Percentiles rank a stretch among this genome's conserved stretches.
phyloP scores from a whole-genome alignment of 30 jellyfish, hydroid and myxozoan genomes.

The Catostylus mosaicus region DNA sequence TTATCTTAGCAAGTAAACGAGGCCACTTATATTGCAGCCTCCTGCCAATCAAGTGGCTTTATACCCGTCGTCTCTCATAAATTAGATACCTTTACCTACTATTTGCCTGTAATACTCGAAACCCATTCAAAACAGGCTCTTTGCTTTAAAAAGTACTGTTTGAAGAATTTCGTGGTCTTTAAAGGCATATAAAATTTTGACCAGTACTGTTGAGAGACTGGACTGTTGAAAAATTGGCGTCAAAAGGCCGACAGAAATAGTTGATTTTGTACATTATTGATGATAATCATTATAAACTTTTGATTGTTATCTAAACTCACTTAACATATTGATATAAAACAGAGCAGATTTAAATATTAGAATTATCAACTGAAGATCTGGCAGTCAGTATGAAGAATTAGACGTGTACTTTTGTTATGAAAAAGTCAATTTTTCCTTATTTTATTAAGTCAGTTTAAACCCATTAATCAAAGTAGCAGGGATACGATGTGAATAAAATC shows the following conservation, averaged over 20 bases:
- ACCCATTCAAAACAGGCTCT: too few species aligned
- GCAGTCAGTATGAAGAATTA: neutral
- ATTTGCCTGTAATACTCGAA: too few species aligned
- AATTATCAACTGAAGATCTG: neutral
- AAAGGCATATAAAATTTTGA: too few species aligned
- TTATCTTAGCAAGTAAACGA: too few species aligned
- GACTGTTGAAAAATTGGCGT: neutral
- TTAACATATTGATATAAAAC: neutral
- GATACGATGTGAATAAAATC: neutral
- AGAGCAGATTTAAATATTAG: neutral
- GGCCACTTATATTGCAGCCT: too few species aligned
- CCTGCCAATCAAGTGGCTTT: too few species aligned
- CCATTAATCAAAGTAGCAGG: neutral
- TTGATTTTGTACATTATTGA: neutral
- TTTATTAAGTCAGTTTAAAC: neutral
- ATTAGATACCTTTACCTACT: too few species aligned
- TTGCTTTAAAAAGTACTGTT: too few species aligned
- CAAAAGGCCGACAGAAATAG: neutral
- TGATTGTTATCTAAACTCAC: neutral
- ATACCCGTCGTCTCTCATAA: too few species aligned
- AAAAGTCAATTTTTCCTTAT: neutral
- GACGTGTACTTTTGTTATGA: neutral
- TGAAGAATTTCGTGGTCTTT: too few species aligned
- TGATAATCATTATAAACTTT: neutral
- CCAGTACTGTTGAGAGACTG: too few species aligned